Percentiles rank a stretch among this genome's conserved stretches.
Conservation (phyloP, 2,113 vertebrate species). For the Calyptommatus sinebrachiatus region DNA sequence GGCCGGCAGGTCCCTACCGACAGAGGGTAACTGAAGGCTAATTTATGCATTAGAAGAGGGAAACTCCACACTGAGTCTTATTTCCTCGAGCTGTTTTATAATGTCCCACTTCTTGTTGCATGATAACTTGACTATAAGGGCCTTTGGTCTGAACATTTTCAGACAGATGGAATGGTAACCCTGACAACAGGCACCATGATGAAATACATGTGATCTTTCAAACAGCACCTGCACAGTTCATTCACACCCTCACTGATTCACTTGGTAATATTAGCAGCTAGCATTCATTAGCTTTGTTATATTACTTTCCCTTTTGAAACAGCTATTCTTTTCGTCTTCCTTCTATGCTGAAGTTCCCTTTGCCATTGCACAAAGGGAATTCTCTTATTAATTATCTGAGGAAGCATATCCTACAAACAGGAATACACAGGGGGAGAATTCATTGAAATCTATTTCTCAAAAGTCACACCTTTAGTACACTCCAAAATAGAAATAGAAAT, state of each 20-base stretch:
- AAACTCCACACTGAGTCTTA: not conserved
- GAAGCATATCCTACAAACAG: not conserved
- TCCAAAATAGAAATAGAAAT: too few relatives aligned
- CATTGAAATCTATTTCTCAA: not conserved
- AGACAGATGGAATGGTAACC: constrained; percentile 12
- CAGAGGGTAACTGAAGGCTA: not conserved
- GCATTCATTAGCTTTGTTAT: not conserved
- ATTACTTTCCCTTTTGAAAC: not conserved
- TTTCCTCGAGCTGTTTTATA: not conserved
- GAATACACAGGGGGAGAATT: not conserved
- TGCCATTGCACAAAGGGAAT: not conserved
- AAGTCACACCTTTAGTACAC: too few relatives aligned
- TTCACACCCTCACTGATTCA: not conserved
- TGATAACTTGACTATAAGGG: not conserved
- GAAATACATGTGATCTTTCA: not conserved
- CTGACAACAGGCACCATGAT: not conserved
- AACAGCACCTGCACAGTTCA: not conserved
- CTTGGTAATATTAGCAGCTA: not conserved
- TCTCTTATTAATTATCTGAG: not conserved
- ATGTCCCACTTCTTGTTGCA: not conserved
- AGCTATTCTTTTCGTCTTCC: not conserved
- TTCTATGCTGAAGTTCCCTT: not conserved
- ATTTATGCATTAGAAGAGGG: not conserved
- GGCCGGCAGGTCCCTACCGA: not conserved
- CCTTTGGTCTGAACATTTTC: constrained; percentile 10